Evolutionary conservation across 2,888 invertebrate species (phyloP).

Genomic region (Phytoseiulus persimilis): DNA sequence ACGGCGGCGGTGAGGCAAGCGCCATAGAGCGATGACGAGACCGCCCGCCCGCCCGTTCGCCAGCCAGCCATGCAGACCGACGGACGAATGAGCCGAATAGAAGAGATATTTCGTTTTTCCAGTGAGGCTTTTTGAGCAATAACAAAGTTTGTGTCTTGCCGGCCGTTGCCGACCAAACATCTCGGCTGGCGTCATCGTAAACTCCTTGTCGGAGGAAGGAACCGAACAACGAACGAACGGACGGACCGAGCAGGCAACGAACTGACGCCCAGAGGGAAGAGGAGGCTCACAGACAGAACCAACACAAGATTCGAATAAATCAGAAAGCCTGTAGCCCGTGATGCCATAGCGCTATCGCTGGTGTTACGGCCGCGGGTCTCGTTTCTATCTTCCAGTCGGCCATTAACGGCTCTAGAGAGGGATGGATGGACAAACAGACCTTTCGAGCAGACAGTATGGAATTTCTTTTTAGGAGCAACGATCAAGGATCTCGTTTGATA

Average conservation of each 20-base stretch:
- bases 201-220: not conserved
- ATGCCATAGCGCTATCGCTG: not conserved
- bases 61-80: not conserved
- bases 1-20: not conserved
- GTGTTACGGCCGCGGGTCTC: not conserved
- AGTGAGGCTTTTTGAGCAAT: not conserved
- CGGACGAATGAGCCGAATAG: not conserved
- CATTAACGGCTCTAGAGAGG: not conserved
- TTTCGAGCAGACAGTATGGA: not conserved
- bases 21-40: not conserved
- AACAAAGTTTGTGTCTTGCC: slow-evolving; percentile 5
- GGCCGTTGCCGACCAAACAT: slow-evolving; percentile 5
- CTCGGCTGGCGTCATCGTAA: not conserved
- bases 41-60: not conserved
- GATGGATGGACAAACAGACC: not conserved
- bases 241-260: not conserved
- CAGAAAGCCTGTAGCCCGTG: not conserved
- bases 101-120: not conserved
- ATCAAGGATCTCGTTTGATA: not conserved
- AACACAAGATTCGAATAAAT: slow-evolving; percentile 5
- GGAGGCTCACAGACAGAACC: not conserved
- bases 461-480: not conserved
- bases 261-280: slow-evolving; percentile 5
- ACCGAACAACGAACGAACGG: not conserved
- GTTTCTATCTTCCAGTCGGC: not conserved